Conservation (phyloP, 2,113 vertebrate species). For the Lophura nycthemera region DNA sequence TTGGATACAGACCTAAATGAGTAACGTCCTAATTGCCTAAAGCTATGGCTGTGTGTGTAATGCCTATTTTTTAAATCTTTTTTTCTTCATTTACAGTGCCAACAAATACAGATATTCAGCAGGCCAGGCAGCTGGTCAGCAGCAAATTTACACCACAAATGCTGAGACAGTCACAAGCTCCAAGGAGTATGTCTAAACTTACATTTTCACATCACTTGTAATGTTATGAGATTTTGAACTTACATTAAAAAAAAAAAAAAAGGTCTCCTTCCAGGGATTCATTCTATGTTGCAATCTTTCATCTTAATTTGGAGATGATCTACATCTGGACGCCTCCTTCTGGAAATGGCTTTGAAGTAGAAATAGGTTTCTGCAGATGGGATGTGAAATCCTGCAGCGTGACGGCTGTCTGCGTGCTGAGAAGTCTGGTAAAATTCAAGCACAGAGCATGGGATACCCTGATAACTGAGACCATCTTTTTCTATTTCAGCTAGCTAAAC, state of each 20-base stretch:
- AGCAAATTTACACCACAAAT: conserved; percentile 22
- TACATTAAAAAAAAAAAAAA: not conserved
- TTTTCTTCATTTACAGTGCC: conserved; percentile 50
- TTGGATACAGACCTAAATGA: not conserved
- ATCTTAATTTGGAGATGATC: not conserved
- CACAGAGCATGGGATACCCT: not conserved
- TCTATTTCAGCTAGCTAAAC: conserved; percentile 28
- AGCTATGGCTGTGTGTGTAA: not conserved
- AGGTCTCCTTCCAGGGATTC: not conserved
- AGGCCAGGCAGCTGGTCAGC: not conserved
- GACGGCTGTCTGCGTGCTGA: not conserved
- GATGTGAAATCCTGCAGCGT: not conserved
- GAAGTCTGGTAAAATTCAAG: conserved; percentile 32
- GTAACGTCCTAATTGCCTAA: not conserved
- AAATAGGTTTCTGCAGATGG: conserved; percentile 13
- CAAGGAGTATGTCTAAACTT: conserved; percentile 71
- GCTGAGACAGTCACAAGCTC: not conserved
- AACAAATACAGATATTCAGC: conserved; percentile 34
- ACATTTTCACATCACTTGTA: not conserved
- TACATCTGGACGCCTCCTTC: not conserved
- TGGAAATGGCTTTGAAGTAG: not conserved
- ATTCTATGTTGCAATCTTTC: not conserved
- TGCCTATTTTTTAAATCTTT: not conserved
- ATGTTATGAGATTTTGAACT: not conserved
- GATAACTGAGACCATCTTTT: conserved; percentile 5